phyloP scores from a whole-genome alignment of 2,797 vertebrate genomes.

The Notolabrus celidotus region DNA sequence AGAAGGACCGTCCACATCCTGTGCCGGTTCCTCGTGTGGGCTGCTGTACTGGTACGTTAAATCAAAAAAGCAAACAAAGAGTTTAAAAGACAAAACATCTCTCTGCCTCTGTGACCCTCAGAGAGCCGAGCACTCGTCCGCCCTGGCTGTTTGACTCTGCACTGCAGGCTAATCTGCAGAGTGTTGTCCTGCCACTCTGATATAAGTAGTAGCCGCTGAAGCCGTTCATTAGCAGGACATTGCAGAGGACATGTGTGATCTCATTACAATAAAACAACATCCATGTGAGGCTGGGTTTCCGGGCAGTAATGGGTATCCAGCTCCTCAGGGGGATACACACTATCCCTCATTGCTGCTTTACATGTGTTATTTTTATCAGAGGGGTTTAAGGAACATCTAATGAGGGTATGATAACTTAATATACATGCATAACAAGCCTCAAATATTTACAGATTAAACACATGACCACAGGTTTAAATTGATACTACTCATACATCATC shows the following conservation, averaged over 20 bases:
- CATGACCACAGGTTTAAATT: constrained; percentile 9
- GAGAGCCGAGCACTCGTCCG: constrained; percentile 28
- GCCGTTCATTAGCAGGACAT: constrained; percentile 67
- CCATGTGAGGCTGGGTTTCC: constrained; percentile 76
- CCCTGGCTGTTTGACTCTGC: constrained; percentile 17
- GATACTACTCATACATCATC: neutral
- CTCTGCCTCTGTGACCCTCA: constrained; percentile 47
- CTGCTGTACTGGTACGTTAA: constrained; percentile 87
- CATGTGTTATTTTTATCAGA: constrained; percentile 66
- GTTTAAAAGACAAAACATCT: constrained; percentile 18
- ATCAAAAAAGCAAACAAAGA: no score
- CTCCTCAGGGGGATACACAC: constrained; percentile 60
- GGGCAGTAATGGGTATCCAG: constrained; percentile 73
- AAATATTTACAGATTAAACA: constrained; percentile 37
- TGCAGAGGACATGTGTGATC: constrained; percentile 63
- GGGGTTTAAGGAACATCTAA: constrained; percentile 27
- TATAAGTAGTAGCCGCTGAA: constrained; percentile 61
- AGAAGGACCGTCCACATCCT: constrained; percentile 79
- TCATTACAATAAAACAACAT: constrained; percentile 67
- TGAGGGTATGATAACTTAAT: constrained; percentile 34
- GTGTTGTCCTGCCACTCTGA: constrained; percentile 44
- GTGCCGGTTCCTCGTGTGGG: constrained; percentile 86
- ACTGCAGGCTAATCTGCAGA: constrained; percentile 51
- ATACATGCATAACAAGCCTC: constrained; percentile 21
- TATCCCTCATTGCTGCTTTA: constrained; percentile 67